Evolutionary conservation across 2,797 vertebrate species (phyloP).

Genomic region (Lemur catta): DNA sequence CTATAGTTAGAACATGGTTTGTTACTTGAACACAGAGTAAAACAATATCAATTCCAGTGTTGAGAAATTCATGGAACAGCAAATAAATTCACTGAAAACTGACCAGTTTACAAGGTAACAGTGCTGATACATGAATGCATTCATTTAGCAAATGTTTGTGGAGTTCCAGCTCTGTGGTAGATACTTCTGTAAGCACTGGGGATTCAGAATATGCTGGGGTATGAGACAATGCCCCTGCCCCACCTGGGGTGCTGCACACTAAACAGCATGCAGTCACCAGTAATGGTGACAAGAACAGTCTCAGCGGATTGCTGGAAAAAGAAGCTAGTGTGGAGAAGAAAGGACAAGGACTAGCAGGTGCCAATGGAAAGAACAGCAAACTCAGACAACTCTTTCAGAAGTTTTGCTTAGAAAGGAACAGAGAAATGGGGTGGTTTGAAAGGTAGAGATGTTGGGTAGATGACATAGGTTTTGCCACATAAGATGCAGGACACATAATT

Average conservation of each 20-base stretch:
- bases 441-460: background rate
- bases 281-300: background rate
- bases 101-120: background rate
- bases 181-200: background rate
- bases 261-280: background rate
- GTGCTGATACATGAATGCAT: background rate
- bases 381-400: background rate
- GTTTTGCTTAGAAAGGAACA: background rate
- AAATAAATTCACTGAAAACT: background rate
- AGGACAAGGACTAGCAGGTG: background rate
- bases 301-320: background rate
- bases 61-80: background rate
- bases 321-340: background rate
- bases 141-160: background rate
- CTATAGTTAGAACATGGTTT: background rate
- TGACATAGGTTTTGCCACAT: background rate
- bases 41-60: background rate
- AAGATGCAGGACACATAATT: background rate
- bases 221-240: background rate
- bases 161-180: background rate
- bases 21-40: background rate
- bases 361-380: background rate
- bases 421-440: background rate
- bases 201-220: background rate
- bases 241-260: background rate